Evolutionary conservation across 1,140 invertebrate species (phyloP).

Genomic region (Drosophila ogumai): DNA sequence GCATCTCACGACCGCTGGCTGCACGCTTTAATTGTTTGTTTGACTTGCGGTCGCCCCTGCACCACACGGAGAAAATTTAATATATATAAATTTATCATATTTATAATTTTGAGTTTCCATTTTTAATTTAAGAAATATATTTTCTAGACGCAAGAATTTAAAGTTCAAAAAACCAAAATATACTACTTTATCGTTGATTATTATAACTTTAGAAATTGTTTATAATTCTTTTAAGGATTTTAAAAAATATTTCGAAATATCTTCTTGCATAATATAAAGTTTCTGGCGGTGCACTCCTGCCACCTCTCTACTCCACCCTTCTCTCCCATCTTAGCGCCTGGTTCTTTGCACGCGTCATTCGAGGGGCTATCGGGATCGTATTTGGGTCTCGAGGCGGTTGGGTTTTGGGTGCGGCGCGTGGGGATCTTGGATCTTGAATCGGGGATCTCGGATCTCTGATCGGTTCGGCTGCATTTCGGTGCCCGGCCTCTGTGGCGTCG

Average conservation of each 20-base stretch:
- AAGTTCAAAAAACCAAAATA: neutral
- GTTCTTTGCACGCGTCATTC: constrained; percentile 48
- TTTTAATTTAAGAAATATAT: neutral
- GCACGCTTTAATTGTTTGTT: constrained; percentile 81
- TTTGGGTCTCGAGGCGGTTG: constrained; percentile 41
- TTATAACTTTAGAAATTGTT: neutral
- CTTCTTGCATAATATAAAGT: neutral
- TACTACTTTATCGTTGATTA: neutral
- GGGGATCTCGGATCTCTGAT: constrained; percentile 41
- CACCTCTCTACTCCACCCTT: constrained; percentile 5
- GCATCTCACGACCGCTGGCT: constrained; percentile 48
- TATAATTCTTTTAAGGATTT: neutral
- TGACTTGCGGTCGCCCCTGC: constrained; percentile 66
- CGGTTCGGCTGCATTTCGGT: constrained; percentile 27
- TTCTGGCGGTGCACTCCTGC: constrained; percentile 11
- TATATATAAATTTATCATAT: neutral
- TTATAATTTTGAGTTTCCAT: neutral
- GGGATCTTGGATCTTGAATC: constrained; percentile 38
- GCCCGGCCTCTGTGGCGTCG: constrained; percentile 65
- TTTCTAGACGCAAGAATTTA: neutral
- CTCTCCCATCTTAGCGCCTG: constrained; percentile 38
- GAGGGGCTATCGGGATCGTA: constrained; percentile 42
- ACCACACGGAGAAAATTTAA: constrained; percentile 17
- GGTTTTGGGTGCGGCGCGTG: constrained; percentile 52
- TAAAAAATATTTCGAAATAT: neutral